Base-by-base conservation (phyloP, 2,797 vertebrate species). In the Oceanodroma leucorhoa region DNA sequence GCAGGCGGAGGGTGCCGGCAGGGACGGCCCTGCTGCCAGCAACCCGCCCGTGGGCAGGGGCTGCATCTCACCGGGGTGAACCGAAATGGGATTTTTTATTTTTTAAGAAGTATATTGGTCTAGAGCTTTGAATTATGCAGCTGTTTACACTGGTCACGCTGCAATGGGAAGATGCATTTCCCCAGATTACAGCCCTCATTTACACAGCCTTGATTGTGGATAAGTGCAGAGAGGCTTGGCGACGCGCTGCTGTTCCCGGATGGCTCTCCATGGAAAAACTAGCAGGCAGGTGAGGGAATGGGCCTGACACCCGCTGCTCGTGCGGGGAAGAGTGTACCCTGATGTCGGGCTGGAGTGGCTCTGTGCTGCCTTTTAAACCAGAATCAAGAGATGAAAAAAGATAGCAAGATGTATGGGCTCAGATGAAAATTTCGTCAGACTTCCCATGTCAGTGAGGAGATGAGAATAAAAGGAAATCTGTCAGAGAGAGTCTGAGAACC, bases 221-320 rank as follows among this genome's bases (percentile, higher is more conserved):
- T 14, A 18, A 22, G 41, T 1, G 7, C 12, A 4, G 21, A 17
- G 26, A 16, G 32, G 26, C 70, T 82, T 1, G 1, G 46, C 2
- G 5, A 38, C 0, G 1, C 2, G 3, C 55, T 40, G 48, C 30
- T 2, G 1, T 45, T 67, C 62, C 82, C 4, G 3, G 32, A 34
- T 1, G 4, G 22, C 2, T 14, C 26, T 57, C 61, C 40, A 4
- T 1, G 19, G 55, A 16, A 23, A 48, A 61, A 46, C 8, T 26
- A 20, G 22, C 2, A 1, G 36, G 41, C n/a, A 30, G 58, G 50
- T 0, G 8, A 38, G 36, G 71, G 57, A 64, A 64, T 0, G 43
- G 23, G 19, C 30, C 60, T 32, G 48, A 11, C 6, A 6, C 6
- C 14, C 1, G 0, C 13, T 0, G 15, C 38, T 29, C 3, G 2